Conservation (phyloP, 2,888 invertebrate genomes). For the Diaperis boleti region DNA sequence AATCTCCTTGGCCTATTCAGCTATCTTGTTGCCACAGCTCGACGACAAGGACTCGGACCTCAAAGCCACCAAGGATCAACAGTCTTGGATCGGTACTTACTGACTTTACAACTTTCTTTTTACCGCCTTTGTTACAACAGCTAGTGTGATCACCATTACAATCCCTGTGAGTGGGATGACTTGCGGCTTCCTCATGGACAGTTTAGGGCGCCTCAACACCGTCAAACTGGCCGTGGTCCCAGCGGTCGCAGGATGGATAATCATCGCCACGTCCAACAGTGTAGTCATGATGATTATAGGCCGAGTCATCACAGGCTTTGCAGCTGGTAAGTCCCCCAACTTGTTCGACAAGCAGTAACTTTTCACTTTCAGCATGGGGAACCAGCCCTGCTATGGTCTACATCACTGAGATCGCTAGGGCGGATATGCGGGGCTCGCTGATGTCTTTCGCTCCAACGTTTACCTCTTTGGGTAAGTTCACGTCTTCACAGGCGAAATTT, state of each 20-base stretch:
- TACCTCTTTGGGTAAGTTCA: conserved; percentile 68
- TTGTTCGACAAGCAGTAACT: conserved; percentile 38
- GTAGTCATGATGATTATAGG: conserved; percentile 68
- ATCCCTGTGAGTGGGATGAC: conserved; percentile 70
- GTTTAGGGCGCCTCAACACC: conserved; percentile 69
- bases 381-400: conserved; percentile 67
- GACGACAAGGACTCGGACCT: conserved; percentile 47
- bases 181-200: conserved; percentile 71
- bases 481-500: too few species aligned
- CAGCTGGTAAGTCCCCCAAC: conserved; percentile 66
- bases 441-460: conserved; percentile 70
- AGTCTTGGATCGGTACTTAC: conserved; percentile 66
- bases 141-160: conserved; percentile 70
- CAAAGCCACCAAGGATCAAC: conserved; percentile 60
- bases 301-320: conserved; percentile 69
- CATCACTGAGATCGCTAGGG: conserved; percentile 70
- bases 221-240: conserved; percentile 71
- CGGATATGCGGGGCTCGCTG: conserved; percentile 70
- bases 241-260: conserved; percentile 69
- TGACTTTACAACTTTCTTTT: not conserved
- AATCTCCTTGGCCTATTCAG: conserved; percentile 69
- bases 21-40: conserved; percentile 68
- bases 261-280: conserved; percentile 68
- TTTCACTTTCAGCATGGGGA: not conserved
- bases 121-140: conserved; percentile 60